phyloP scores from a whole-genome alignment of 2,113 vertebrate species.

The Esox niger region DNA sequence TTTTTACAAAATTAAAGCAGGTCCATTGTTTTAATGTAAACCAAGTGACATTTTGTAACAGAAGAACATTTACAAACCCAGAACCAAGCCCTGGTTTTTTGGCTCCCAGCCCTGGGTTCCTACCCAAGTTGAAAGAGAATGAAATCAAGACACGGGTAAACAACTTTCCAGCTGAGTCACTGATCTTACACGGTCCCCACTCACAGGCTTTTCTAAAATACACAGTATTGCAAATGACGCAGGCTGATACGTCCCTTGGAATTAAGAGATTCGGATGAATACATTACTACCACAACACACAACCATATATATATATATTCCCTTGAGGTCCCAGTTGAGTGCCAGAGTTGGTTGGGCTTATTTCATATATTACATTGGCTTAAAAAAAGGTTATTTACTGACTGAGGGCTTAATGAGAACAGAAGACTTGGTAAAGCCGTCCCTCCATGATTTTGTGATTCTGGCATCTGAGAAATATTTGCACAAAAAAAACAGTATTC shows the following conservation, averaged over 20 bases:
- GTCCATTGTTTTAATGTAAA: conserved; percentile 19
- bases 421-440: no score
- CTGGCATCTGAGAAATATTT: no score
- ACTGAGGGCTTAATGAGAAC: no score
- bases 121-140: neutral
- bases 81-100: neutral
- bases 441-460: neutral
- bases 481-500: no score
- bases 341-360: no score
- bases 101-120: conserved; percentile 1
- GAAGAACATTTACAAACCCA: neutral
- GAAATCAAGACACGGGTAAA: neutral
- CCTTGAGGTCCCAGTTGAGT: no score
- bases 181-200: neutral
- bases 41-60: conserved; percentile 28
- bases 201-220: neutral
- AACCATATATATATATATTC: no score
- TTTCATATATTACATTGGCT: no score
- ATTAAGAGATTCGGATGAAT: neutral
- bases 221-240: neutral
- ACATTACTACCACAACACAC: no score
- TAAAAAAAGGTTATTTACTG: no score
- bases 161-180: neutral
- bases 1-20: conserved; percentile 45
- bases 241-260: neutral